These are phyloP conservation scores for Campylomormyrus tamandua DNA, from an alignment of 2,113 vertebrate genomes.

Conservation along the genomic window DNA sequence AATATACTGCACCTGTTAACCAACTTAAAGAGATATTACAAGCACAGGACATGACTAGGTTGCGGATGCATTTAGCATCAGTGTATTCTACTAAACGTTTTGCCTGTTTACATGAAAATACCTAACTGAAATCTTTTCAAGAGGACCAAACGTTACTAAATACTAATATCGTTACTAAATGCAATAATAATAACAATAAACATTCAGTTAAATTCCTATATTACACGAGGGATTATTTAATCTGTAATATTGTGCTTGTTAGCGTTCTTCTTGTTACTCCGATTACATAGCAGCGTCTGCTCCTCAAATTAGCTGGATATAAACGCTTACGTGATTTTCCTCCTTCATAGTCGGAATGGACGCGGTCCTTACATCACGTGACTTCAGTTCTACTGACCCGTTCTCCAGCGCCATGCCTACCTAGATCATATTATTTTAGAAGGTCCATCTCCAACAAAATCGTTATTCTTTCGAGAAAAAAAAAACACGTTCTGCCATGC, in stretches of 20 bases:
- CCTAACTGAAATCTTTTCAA: not conserved
- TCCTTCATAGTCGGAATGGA: constrained; percentile 18
- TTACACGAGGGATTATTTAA: not conserved
- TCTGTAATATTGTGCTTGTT: not conserved
- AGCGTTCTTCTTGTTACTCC: not conserved
- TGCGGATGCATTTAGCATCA: not conserved
- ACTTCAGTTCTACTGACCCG: constrained; percentile 32
- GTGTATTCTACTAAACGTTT: not conserved
- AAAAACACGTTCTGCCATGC: not conserved
- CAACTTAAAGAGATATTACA: not conserved
- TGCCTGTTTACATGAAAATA: not conserved
- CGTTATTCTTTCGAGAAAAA: not conserved
- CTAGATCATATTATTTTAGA: constrained; percentile 18
- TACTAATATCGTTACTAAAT: not conserved
- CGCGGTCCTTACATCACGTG: constrained; percentile 23
- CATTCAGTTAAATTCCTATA: not conserved
- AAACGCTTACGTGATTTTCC: constrained; percentile 25
- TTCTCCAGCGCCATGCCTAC: constrained; percentile 43
- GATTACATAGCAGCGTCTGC: not conserved
- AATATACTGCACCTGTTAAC: not conserved
- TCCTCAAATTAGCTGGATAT: not conserved
- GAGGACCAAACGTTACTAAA: not conserved
- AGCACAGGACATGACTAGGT: not conserved
- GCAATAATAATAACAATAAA: not conserved
- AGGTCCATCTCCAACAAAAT: constrained; percentile 29